phyloP scores from a whole-genome alignment of 2,888 invertebrate species.

The Yponomeuta cagnagella region DNA sequence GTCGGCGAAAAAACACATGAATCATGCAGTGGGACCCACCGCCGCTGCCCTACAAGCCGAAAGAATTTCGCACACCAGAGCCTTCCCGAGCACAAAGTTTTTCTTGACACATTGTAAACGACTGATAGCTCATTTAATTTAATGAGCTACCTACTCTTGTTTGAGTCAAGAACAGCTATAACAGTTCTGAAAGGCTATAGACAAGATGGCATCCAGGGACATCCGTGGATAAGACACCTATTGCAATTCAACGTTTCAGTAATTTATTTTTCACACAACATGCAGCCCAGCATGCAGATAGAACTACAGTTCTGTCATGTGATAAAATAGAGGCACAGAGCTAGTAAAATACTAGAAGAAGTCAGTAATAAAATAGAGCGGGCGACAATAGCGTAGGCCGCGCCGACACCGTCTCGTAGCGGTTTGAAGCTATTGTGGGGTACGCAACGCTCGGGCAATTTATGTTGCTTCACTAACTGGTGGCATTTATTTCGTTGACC shows the following conservation, averaged over 20 bases:
- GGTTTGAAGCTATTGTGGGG: conserved; percentile 53
- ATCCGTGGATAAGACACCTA: no score
- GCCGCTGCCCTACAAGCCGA: conserved; percentile 58
- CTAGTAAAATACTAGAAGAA: conserved; percentile 64
- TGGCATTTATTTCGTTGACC: conserved; percentile 18
- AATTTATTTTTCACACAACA: not conserved
- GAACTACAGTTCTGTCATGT: conserved; percentile 17
- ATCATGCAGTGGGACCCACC: conserved; percentile 71
- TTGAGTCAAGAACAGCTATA: not conserved
- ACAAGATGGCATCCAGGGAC: not conserved
- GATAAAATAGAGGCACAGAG: conserved; percentile 48
- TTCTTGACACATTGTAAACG: conserved; percentile 52
- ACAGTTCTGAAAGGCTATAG: not conserved
- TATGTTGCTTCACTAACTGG: conserved; percentile 35
- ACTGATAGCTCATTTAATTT: conserved; percentile 69
- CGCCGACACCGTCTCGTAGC: conserved; percentile 36
- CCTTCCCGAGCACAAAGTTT: conserved; percentile 55
- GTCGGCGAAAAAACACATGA: conserved; percentile 68
- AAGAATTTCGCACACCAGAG: conserved; percentile 64
- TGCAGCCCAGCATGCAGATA: not conserved
- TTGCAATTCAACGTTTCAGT: not conserved
- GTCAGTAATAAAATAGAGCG: conserved; percentile 62
- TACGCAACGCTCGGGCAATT: conserved; percentile 47
- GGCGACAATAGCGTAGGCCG: conserved; percentile 46
- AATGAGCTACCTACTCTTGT: conserved; percentile 45